Evolutionary conservation across 2,797 vertebrate genomes (phyloP), one percentile per base, ranked within the genome.

Genomic region (Dicrostonyx torquatus): DNA sequence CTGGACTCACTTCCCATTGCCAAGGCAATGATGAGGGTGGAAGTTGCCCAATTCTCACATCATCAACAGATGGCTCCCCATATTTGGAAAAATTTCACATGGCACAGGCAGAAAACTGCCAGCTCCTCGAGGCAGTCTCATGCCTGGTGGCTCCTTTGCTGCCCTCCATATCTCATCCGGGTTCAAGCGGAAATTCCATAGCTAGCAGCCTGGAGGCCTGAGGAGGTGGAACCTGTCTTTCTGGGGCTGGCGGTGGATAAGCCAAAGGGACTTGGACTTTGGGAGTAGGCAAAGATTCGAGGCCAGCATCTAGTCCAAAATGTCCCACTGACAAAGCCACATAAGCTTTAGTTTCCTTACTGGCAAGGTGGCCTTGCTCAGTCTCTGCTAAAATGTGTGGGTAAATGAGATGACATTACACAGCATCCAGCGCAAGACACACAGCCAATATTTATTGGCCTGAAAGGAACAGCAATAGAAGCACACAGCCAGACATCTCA

Each of bases 41-140:
- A 95, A 93, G 96, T 82, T 68, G 80, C 95, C 95, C 91, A 90
- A n/a, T 88, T 95, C 92, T 97, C 97, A 97, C 95, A 92, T 87
- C 94, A 94, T 92, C 96, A 80, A 66, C 96, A 97, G 96, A 97
- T 96, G 95, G 86, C 87, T 95, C 87, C 87, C 91, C 92, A 68
- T 58, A 87, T 92, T 97, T 95, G 94, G 96, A 89, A 94, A 96
- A 37, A 62, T 12, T 93, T 95, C 90, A 85, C 24, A 4, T 88
- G 94, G 94, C 94, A 31, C 11, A 79, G 73, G 34, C 87, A 95
- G 68, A 79, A 94, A 93, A 37, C 62, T 45, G 60, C 96, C 88
- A 87, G 70, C 60, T 88, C 75, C 82, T 73, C 58, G 3, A 43
- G 62, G 58, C 11, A 20, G 45, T 60, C 53, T 48, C 29, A n/a